Percentiles rank a stretch among this genome's conserved stretches.
Evolutionary conservation across 2,888 invertebrate species (phyloP).

Genomic region (Escarpia spicata): DNA sequence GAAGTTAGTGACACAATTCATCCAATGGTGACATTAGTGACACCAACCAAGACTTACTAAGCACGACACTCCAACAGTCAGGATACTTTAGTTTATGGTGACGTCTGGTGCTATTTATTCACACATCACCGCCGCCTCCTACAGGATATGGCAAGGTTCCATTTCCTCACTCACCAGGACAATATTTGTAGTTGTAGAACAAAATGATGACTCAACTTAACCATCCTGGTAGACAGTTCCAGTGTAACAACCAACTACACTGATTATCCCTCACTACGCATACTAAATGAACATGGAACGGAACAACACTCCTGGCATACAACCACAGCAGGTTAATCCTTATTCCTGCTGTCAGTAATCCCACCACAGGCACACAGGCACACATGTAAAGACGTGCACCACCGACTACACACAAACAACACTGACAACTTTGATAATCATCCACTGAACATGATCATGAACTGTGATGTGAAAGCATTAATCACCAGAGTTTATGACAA

Average conservation of each 20-base stretch:
- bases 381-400: not conserved
- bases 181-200: not conserved
- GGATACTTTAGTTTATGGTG: not conserved
- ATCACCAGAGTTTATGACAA: not conserved
- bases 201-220: not conserved
- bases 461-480: not conserved
- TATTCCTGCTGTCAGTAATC: not conserved
- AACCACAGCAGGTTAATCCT: not conserved
- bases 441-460: not conserved
- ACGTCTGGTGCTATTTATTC: not conserved
- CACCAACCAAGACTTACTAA: not conserved
- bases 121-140: not conserved
- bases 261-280: not conserved
- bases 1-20: too few relatives aligned
- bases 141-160: conserved; percentile 3
- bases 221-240: not conserved
- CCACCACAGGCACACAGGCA: not conserved
- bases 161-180: not conserved
- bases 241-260: not conserved
- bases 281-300: not conserved
- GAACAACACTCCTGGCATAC: not conserved
- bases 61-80: not conserved
- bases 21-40: not conserved
- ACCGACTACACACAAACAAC: not conserved
- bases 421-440: not conserved